Evolutionary conservation across 2,797 vertebrate genomes (phyloP).

Genomic region (Phylloscopus collybita): DNA sequence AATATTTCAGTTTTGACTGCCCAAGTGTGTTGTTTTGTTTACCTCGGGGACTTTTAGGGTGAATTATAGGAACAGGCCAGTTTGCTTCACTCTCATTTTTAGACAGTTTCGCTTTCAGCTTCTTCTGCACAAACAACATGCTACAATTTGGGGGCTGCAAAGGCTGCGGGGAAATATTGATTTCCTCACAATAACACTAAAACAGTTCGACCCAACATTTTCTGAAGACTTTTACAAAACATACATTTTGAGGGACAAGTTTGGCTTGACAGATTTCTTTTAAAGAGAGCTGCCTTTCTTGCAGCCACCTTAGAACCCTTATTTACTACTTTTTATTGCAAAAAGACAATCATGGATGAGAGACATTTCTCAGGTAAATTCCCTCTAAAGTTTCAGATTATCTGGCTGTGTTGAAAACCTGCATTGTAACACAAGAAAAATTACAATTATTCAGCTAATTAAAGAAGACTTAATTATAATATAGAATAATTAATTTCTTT

Average conservation of each 20-base stretch:
- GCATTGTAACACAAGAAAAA: not conserved
- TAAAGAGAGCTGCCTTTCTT: slow-evolving; percentile 3
- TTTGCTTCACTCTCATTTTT: slow-evolving; percentile 29
- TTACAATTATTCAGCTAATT: slow-evolving; percentile 61
- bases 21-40: not conserved
- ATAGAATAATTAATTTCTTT: slow-evolving; percentile 67
- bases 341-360: not conserved
- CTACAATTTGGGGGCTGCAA: slow-evolving; percentile 46
- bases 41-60: not conserved
- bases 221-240: slow-evolving; percentile 64
- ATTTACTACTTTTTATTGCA: not conserved
- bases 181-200: slow-evolving; percentile 61
- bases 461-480: slow-evolving; percentile 66
- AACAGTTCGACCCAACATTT: slow-evolving; percentile 58
- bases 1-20: not conserved
- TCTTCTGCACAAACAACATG: slow-evolving; percentile 22
- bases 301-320: not conserved
- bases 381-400: slow-evolving; percentile 4
- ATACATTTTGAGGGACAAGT: slow-evolving; percentile 54
- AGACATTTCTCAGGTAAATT: slow-evolving; percentile 38
- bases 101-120: slow-evolving; percentile 52
- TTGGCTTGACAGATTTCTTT: slow-evolving; percentile 39
- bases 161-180: slow-evolving; percentile 68
- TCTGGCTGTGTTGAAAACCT: not conserved
- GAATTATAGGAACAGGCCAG: slow-evolving; percentile 4